A percentile compares a stretch with the other conserved stretches of the same genome.
Evolutionary conservation across 2,888 invertebrate genomes (phyloP).

Genomic region (Oxyteleia sp.): DNA sequence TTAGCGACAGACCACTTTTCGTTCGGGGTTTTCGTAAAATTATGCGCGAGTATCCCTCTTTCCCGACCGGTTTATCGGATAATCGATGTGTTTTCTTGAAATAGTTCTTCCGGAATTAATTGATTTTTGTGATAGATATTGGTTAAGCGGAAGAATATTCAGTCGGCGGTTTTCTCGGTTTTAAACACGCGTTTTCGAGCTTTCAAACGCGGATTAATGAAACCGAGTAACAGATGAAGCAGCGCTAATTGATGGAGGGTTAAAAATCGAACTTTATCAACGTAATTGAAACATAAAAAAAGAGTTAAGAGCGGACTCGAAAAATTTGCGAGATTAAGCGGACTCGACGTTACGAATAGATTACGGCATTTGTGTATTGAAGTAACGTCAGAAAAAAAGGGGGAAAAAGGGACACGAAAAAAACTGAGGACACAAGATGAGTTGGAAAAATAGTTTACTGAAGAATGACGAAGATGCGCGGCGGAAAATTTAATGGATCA

Average conservation of each 20-base stretch:
- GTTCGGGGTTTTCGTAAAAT: neutral
- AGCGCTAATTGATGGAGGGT: slow-evolving; percentile 9
- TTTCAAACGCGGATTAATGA: slow-evolving; percentile 34
- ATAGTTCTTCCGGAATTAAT: slow-evolving; percentile 32
- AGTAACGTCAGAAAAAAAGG: too few species aligned
- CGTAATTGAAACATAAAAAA: slow-evolving; percentile 40
- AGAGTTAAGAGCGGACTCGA: neutral
- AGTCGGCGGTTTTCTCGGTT: neutral
- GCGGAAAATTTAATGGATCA: slow-evolving; percentile 46
- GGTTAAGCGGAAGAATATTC: slow-evolving; percentile 9
- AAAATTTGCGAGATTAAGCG: slow-evolving; percentile 39
- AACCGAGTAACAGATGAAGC: slow-evolving; percentile 30
- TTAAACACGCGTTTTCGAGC: slow-evolving; percentile 14
- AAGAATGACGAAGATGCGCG: slow-evolving; percentile 18
- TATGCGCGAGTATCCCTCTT: neutral
- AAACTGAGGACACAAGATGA: slow-evolving; percentile 20
- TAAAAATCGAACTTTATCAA: slow-evolving; percentile 36
- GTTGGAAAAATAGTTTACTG: slow-evolving; percentile 48
- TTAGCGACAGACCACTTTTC: neutral
- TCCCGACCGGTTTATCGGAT: neutral
- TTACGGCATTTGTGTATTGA: slow-evolving; percentile 22
- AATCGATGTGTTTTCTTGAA: slow-evolving; percentile 27
- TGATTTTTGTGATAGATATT: slow-evolving; percentile 19
- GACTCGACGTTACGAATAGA: slow-evolving; percentile 27
- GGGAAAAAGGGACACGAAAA: too few species aligned